Percentiles rank a stretch among this genome's conserved stretches.
Conservation (phyloP, 2,888 invertebrate species). For the Drosophila parthenogenetica region DNA sequence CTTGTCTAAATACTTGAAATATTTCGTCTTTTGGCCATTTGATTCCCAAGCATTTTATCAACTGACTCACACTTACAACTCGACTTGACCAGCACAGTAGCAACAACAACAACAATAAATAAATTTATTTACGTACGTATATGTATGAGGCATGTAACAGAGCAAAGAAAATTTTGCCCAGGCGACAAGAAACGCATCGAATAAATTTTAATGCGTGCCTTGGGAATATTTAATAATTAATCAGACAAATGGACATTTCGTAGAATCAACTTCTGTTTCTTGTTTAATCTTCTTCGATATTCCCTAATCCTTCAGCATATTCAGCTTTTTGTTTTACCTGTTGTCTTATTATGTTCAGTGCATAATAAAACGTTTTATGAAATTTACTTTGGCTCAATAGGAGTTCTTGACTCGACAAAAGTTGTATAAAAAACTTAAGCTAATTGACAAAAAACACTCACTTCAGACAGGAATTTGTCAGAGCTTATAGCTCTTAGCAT, state of each 20-base stretch:
- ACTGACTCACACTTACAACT: conserved; percentile 19
- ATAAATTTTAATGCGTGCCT: conserved; percentile 71
- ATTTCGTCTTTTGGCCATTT: conserved; percentile 45
- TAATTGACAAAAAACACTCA: too few relatives aligned
- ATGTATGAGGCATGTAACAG: conserved; percentile 8
- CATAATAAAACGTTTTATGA: conserved; percentile 15
- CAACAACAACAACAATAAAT: neutral
- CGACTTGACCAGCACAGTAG: neutral
- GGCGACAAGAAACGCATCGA: conserved; percentile 73
- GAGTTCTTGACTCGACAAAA: neutral
- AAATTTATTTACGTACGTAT: neutral
- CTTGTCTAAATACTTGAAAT: conserved; percentile 63
- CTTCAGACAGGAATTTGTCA: too few relatives aligned
- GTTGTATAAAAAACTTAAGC: too few relatives aligned
- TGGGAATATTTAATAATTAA: conserved; percentile 68
- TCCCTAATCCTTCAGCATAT: too few relatives aligned
- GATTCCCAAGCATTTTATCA: conserved; percentile 46
- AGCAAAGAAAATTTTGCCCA: conserved; percentile 48
- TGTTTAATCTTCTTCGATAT: conserved; percentile 3
- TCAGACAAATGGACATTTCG: conserved; percentile 59
- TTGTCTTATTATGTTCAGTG: neutral
- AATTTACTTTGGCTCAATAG: conserved; percentile 5
- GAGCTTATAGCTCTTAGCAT: too few relatives aligned
- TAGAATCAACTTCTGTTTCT: conserved; percentile 24
- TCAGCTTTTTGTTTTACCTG: neutral